phyloP scores from a whole-genome alignment of 2,113 vertebrate genomes.

The Thinocorus orbignyianus region DNA sequence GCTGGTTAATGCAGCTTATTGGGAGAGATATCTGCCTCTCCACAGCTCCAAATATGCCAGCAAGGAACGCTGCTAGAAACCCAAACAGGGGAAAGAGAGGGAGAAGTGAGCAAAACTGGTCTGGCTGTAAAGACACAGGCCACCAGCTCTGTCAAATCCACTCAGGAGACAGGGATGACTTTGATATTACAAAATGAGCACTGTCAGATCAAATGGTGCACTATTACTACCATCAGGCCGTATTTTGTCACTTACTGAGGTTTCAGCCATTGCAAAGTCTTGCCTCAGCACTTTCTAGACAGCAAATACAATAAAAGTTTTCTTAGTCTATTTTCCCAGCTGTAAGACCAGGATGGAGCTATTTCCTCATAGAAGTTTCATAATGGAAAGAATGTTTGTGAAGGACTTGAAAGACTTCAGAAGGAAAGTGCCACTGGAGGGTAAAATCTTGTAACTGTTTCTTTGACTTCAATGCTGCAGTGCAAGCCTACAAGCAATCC shows the following conservation, averaged over 20 bases:
- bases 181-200: not conserved
- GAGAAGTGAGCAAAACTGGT: not conserved
- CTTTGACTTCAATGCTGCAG: not conserved
- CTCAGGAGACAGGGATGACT: not conserved
- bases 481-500: not conserved
- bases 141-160: not conserved
- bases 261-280: not conserved
- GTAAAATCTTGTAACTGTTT: not conserved
- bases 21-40: not conserved
- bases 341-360: not conserved
- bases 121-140: not conserved
- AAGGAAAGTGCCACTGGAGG: not conserved
- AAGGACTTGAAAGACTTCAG: not conserved
- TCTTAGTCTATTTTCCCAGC: not conserved
- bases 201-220: not conserved
- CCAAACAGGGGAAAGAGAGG: not conserved
- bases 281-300: not conserved
- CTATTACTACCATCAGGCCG: not conserved
- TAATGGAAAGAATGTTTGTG: not conserved
- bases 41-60: not conserved
- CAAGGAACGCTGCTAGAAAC: not conserved
- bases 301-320: not conserved
- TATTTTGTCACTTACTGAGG: not conserved
- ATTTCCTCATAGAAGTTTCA: not conserved
- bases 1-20: accelerated